Percentiles rank a stretch among this genome's conserved stretches.
Conservation (phyloP, 2,113 vertebrate genomes). For the Esox niger region DNA sequence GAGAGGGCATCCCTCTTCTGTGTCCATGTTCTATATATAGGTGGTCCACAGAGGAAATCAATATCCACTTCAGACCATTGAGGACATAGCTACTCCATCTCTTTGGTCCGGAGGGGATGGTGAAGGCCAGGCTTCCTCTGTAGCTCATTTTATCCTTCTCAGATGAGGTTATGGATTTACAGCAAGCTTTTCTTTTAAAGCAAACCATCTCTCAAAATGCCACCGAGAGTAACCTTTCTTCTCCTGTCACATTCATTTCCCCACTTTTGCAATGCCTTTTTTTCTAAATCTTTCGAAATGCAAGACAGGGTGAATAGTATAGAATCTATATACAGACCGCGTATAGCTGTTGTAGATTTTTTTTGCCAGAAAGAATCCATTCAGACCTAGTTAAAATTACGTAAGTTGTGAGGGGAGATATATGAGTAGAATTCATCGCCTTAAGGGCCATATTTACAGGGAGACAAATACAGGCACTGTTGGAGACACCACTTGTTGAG, state of each 20-base stretch:
- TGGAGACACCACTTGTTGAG: conserved; percentile 46
- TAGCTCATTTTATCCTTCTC: conserved; percentile 14
- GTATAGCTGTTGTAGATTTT: conserved; percentile 45
- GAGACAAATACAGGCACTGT: conserved; percentile 40
- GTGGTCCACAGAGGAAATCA: conserved; percentile 84
- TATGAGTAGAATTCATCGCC: conserved; percentile 53
- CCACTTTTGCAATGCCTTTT: neutral
- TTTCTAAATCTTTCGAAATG: conserved; percentile 13
- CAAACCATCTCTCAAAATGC: conserved; percentile 7
- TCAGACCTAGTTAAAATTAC: conserved; percentile 62
- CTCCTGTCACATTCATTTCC: neutral
- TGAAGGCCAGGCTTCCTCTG: conserved; percentile 27
- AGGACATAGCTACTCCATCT: conserved; percentile 84
- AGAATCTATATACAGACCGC: conserved; percentile 38
- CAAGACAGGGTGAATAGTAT: conserved; percentile 37
- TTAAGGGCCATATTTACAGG: conserved; percentile 52
- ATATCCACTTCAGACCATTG: conserved; percentile 69
- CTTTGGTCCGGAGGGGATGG: conserved; percentile 62
- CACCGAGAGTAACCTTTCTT: neutral
- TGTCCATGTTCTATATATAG: conserved; percentile 86
- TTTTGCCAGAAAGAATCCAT: conserved; percentile 45
- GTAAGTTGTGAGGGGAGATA: conserved; percentile 43
- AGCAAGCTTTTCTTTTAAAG: neutral
- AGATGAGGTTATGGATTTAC: neutral
- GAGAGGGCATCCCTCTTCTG: conserved; percentile 85